Conservation (phyloP, 2,113 vertebrate species). For the Atherinomorus stipes region DNA sequence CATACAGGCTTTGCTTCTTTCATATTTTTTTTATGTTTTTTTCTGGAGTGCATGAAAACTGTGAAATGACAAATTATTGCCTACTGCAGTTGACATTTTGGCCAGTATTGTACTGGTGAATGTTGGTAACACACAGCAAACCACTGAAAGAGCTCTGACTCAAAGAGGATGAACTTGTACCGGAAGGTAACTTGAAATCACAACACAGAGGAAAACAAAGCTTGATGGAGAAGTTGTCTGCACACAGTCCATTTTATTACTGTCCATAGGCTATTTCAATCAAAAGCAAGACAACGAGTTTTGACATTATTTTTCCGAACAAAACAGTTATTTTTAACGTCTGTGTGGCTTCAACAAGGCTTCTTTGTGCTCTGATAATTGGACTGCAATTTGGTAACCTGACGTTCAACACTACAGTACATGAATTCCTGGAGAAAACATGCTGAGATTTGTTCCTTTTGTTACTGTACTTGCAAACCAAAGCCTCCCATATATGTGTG, state of each 20-base stretch:
- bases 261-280: constrained; percentile 7
- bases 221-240: too few relatives aligned
- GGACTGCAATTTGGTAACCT: not conserved
- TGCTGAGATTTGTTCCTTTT: too few relatives aligned
- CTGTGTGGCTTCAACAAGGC: not conserved
- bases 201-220: not conserved
- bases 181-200: not conserved
- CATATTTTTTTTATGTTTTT: too few relatives aligned
- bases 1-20: too few relatives aligned
- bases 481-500: too few relatives aligned
- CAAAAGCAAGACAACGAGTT: not conserved
- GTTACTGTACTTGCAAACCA: too few relatives aligned
- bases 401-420: too few relatives aligned
- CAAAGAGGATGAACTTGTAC: not conserved
- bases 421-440: too few relatives aligned
- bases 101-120: not conserved
- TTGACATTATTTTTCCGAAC: constrained; percentile 27
- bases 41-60: not conserved
- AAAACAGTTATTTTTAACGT: not conserved
- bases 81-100: not conserved
- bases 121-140: not conserved
- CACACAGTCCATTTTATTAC: not conserved
- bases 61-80: not conserved
- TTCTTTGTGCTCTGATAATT: constrained; percentile 19
- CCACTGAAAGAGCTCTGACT: not conserved